Conservation (phyloP, 2,113 vertebrate genomes). For the Eptesicus fuscus region DNA sequence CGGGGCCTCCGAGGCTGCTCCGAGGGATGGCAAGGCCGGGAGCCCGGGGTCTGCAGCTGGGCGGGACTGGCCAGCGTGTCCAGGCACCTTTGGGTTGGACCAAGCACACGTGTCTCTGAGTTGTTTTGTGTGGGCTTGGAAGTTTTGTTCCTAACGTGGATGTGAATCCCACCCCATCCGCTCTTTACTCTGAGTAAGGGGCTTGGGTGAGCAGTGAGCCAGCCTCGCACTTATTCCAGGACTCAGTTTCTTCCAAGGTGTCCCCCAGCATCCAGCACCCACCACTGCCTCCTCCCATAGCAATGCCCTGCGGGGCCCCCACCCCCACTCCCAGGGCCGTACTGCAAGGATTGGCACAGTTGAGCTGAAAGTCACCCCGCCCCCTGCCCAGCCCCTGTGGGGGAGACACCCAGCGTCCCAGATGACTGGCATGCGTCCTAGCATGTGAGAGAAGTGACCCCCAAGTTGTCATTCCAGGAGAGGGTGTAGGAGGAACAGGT, state of each 20-base stretch:
- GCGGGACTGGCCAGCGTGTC: neutral
- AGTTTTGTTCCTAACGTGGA: rapidly evolving
- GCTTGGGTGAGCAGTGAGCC: neutral
- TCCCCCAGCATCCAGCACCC: rapidly evolving
- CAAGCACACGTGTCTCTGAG: neutral
- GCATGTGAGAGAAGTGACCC: neutral
- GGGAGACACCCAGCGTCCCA: neutral
- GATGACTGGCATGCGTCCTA: neutral
- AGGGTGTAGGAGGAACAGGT: too few relatives aligned
- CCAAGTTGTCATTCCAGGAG: neutral
- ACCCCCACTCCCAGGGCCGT: neutral
- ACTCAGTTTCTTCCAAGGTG: neutral
- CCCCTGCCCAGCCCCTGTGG: neutral
- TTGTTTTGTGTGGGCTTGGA: rapidly evolving
- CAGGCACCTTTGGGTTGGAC: neutral
- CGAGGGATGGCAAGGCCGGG: neutral
- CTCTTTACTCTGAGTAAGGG: neutral
- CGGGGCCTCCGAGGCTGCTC: neutral
- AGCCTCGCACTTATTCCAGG: neutral
- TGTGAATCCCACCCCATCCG: neutral
- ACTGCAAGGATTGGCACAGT: neutral
- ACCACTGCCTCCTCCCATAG: neutral
- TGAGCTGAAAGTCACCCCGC: neutral
- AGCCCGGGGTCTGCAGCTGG: neutral
- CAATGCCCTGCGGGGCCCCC: neutral